Conservation (phyloP, 2,113 vertebrate species). For the Bujurquina vittata region DNA sequence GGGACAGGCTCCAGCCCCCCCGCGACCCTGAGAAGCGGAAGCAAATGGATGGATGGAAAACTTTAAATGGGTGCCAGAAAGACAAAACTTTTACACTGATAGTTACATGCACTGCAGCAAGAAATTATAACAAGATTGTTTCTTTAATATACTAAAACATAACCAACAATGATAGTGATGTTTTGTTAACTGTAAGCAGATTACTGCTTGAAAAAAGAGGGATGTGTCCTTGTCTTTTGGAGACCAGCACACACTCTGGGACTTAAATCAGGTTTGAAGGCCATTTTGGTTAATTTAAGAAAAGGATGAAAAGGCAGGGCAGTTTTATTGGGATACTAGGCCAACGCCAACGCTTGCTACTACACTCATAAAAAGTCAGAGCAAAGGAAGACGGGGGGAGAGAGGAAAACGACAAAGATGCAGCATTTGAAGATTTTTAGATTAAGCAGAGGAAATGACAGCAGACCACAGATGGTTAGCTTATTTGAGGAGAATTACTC, state of each 20-base stretch:
- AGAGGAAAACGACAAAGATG: background rate
- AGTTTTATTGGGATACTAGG: conserved; percentile 64
- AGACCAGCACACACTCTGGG: background rate
- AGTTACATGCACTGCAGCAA: background rate
- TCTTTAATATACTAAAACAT: background rate
- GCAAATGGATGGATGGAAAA: no score
- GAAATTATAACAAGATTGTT: background rate
- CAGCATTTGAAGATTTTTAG: conserved; percentile 7
- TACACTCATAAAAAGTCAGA: conserved; percentile 37
- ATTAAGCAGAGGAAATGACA: conserved; percentile 14
- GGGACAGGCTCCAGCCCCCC: no score
- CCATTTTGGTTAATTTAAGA: conserved; percentile 60
- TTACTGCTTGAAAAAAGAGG: background rate
- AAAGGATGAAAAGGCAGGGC: conserved; percentile 44
- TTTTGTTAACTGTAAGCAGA: background rate
- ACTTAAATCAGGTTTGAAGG: conserved; percentile 55
- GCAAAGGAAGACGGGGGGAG: background rate
- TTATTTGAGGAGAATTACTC: background rate
- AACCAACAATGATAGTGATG: background rate
- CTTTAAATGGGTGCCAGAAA: background rate
- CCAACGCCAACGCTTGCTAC: conserved; percentile 45
- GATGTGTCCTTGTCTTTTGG: background rate
- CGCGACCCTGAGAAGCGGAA: no score
- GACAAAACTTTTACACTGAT: background rate
- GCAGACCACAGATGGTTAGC: background rate